These are phyloP conservation scores for Gobio occitaniae DNA, from an alignment of 2,797 vertebrate genomes.

Conservation along the genomic window DNA sequence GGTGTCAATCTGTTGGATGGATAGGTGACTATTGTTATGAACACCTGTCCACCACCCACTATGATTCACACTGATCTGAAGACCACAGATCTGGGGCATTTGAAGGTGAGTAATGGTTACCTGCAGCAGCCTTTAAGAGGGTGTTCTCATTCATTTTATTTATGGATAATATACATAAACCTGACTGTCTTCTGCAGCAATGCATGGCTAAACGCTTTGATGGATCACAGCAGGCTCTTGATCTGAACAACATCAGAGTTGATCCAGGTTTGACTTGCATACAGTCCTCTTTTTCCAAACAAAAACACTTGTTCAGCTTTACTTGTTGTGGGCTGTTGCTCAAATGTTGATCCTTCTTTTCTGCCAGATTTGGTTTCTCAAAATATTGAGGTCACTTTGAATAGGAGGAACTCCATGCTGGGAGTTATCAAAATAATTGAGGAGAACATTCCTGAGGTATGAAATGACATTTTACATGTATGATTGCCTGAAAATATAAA, in stretches of 20 bases:
- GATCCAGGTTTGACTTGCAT: slow-evolving; percentile 82
- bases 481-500: background rate
- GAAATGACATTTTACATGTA: background rate
- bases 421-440: slow-evolving; percentile 87
- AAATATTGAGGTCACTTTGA: slow-evolving; percentile 87
- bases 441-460: slow-evolving; percentile 93
- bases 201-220: slow-evolving; percentile 93
- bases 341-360: background rate
- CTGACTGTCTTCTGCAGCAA: slow-evolving; percentile 70
- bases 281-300: background rate
- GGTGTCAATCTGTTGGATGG: background rate
- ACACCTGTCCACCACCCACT: slow-evolving; percentile 68
- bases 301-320: background rate
- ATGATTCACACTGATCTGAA: slow-evolving; percentile 75
- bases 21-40: slow-evolving; percentile 75
- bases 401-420: slow-evolving; percentile 83
- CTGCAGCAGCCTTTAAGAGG: background rate
- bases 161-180: background rate
- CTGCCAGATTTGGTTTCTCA: slow-evolving; percentile 84
- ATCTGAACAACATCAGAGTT: slow-evolving; percentile 87
- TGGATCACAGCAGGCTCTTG: slow-evolving; percentile 87
- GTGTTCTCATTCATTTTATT: background rate
- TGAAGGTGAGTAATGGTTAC: slow-evolving; percentile 80
- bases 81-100: slow-evolving; percentile 75
- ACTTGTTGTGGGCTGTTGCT: background rate